Base-by-base conservation (phyloP, 2,888 invertebrate genomes). In the Pemphredon lugubris region DNA sequence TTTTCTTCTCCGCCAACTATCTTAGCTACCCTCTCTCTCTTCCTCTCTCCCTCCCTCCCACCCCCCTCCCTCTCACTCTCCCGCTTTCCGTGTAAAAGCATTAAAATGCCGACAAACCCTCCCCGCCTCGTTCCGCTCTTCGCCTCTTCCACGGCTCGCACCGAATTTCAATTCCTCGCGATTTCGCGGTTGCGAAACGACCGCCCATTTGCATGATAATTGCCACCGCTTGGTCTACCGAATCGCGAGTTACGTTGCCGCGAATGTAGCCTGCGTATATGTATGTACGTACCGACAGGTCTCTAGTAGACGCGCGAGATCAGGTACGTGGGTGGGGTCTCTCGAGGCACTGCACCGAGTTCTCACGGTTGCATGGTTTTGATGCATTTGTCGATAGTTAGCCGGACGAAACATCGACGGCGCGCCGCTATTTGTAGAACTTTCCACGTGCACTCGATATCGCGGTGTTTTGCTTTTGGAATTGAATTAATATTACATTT, bases 121-220 rank as follows among this genome's bases (percentile, higher is more conserved):
- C 48, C 26, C 14, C 20, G n/a, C n/a, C n/a, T n/a, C 77, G 81
- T 83, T 77, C 79, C 81, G 75, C 42, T 39, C 73, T 63, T 72
- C 75, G 60, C 64, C 34, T 61, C 63, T 67, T 77, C 47, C 59
- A 32, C 61, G 3, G 39, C 72, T 65, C 61, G 60, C 57, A 42
- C 57, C 69, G 65, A 80, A 80, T 83, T 84, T 81, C 75, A 75
- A 77, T 82, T 75, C 50, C 64, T 61, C 68, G 55, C 68, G 77
- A 73, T 71, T 74, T 50, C 72, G 69, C 67, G 64, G 61, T 64
- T 42, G 47, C 68, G 54, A 70, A 76, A 75, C 74, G 55, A 53
- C 68, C 70, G 14, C 47, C 53, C 50, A 81, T 83, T 82, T 83
- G 75, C 83, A 82, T 81, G 68, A 81, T 81, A 81, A 82, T 82